Evolutionary conservation across 2,113 vertebrate genomes (phyloP), one percentile per base, ranked within the genome.

Genomic region (Ardeotis arabs): DNA sequence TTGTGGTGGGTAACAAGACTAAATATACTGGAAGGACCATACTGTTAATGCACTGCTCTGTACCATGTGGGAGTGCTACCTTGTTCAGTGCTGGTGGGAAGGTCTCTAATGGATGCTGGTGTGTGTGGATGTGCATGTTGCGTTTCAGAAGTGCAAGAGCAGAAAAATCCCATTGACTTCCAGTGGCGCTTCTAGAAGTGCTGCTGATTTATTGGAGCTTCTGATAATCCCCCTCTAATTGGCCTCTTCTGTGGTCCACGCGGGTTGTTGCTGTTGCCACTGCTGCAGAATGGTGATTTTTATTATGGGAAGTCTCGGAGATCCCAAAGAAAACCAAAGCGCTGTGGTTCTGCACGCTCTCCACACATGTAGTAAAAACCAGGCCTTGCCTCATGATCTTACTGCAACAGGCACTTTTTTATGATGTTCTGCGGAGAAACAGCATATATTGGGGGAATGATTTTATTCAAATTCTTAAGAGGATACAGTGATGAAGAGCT

Each of bases 391-490:
- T 35, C 56, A 27, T 70, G 56, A 56, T 84, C 47, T 72, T 74
- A 72, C 33, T 66, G 63, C 35, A 80, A 39, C 49, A 75, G 33
- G 22, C 39, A 25, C 28, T 78, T 37, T 92, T 94, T 70, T 62
- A 21, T 78, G 35, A 67, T 96, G 66, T n/a, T 87, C 86, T 89
- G 53, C 44, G 84, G 73, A 58, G 79, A 60, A 86, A n/a, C 52
- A 72, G 53, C 6, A 2, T 60, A 10, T 75, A 79, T 23, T 31
- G 50, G 22, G 31, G 37, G 31, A 83, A 72, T 78, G 31, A 80
- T 56, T 90, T 95, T 91, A 77, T 87, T 85, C 37, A 74, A 80
- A 70, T 89, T 86, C 83, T 72, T 89, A 29, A 67, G 74, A 93
- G 62, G 50, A 74, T 72, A 76, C 56, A 9, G 4, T 33, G 72